Evolutionary conservation across 2,888 invertebrate species (phyloP), one percentile per base, ranked within the genome.

Genomic region (Acanthopleura granulata): DNA sequence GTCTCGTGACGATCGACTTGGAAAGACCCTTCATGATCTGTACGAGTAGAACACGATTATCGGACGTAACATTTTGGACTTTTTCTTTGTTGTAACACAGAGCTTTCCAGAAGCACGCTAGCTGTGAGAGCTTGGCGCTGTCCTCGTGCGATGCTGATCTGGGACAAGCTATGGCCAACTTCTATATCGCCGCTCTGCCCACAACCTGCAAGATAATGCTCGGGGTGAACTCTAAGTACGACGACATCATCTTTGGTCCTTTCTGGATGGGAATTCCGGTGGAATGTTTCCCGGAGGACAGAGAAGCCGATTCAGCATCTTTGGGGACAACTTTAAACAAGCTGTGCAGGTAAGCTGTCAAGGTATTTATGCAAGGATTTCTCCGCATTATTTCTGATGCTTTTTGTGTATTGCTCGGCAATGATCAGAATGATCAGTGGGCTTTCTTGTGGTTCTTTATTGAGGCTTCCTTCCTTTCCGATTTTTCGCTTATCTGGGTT

Each of bases 201-300:
- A 66, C 66, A 6, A 66, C 66, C 27, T 66, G 66, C 25, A 66
- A 66, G 25, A 66, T 66, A 3, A 66, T 66, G 22, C 66, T 66
- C 16, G 66, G 66, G 1, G 66, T 66, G 29, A 22, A 18, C 22
- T 66, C 66, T 6, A 22, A 22, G 29, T 66, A 66, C 66, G 66
- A 66, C 66, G 29, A 66, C 25, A 22, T 27, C 18, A 27, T 25
- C 15, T 66, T 27, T 66, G 66, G 66, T 27, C 66, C 66, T 22
- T 66, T 27, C 6, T 66, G 25, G 66, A 66, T 66, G 66, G 66
- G 66, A 1, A 66, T 66, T 27, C 66, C 66, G 1, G 16, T 66
- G 6, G 29, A 66, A 25, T 66, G 66, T 25, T 66, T 66, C 29
- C 66, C 66, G 16, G 16, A 66, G 6, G 29, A 27, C 66, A 27